phyloP scores from a whole-genome alignment of 2,888 invertebrate species.

The Eristalis pertinax region DNA sequence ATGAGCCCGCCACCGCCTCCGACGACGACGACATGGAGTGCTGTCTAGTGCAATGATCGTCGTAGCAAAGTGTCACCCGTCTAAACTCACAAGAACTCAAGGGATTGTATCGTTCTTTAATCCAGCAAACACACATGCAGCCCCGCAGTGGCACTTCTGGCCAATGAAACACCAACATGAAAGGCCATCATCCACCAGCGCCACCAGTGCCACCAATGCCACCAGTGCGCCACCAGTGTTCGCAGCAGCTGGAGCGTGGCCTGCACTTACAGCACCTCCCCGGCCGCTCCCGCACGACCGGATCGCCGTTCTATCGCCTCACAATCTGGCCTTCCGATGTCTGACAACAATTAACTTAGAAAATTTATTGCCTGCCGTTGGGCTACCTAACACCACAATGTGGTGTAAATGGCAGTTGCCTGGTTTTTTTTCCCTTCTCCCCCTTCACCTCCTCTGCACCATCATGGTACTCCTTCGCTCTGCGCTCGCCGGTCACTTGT shows the following conservation, averaged over 20 bases:
- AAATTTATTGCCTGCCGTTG: slow-evolving; percentile 1
- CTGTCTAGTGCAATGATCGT: no score
- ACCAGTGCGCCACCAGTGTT: no score
- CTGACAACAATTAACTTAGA: not conserved
- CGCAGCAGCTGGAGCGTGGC: not conserved
- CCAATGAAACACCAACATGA: not conserved
- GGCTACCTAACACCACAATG: slow-evolving; percentile 1
- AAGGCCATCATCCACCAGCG: not conserved
- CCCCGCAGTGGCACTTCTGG: not conserved
- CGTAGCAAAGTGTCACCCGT: not conserved
- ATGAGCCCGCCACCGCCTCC: no score
- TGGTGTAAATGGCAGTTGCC: not conserved
- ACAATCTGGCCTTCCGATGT: not conserved
- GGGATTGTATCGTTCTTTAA: not conserved
- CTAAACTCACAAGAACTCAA: not conserved
- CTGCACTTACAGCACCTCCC: not conserved
- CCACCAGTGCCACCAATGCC: no score
- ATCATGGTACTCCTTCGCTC: not conserved
- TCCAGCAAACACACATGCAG: not conserved
- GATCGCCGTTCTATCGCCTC: not conserved
- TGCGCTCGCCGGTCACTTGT: not conserved
- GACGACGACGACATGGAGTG: no score
- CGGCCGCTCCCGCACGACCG: not conserved
- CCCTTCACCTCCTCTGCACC: no score
- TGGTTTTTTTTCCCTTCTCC: not conserved